Conservation (phyloP, 2,113 vertebrate species). For the Triplophysa tibetana region DNA sequence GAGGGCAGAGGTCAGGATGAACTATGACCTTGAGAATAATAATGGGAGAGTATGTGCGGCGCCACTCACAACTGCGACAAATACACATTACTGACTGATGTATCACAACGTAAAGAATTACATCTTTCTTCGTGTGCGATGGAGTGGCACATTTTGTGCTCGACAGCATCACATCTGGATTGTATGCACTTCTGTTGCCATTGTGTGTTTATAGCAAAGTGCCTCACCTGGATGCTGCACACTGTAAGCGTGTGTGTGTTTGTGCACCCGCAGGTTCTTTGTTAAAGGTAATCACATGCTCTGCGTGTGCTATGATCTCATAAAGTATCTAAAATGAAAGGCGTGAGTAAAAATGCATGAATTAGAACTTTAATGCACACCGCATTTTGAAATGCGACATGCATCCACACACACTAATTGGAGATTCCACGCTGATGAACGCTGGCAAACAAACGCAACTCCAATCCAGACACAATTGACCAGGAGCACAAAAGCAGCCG, state of each 20-base stretch:
- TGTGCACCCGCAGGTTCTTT: slow-evolving; percentile 62
- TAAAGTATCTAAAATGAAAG: slow-evolving; percentile 2
- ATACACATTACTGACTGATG: neutral
- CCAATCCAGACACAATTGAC: slow-evolving; percentile 29
- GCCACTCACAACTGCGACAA: neutral
- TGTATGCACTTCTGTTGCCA: neutral
- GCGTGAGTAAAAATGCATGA: neutral
- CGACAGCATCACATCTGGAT: slow-evolving; percentile 48
- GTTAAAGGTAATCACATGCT: slow-evolving; percentile 65
- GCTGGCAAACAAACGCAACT: neutral
- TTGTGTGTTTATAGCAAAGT: too few species aligned
- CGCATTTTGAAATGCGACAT: neutral
- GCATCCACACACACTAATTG: neutral
- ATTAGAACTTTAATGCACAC: neutral
- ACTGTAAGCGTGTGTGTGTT: slow-evolving; percentile 34
- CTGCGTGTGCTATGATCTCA: slow-evolving; percentile 58
- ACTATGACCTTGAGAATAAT: slow-evolving; percentile 29
- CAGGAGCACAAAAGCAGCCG: slow-evolving; percentile 23
- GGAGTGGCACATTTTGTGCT: neutral
- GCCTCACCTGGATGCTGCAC: slow-evolving; percentile 61
- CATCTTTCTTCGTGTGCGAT: neutral
- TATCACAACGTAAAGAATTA: neutral
- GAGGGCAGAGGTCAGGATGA: neutral
- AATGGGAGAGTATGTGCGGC: neutral
- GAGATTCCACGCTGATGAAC: neutral